phyloP scores from a whole-genome alignment of 2,113 vertebrate genomes.

The Jacana jacana region DNA sequence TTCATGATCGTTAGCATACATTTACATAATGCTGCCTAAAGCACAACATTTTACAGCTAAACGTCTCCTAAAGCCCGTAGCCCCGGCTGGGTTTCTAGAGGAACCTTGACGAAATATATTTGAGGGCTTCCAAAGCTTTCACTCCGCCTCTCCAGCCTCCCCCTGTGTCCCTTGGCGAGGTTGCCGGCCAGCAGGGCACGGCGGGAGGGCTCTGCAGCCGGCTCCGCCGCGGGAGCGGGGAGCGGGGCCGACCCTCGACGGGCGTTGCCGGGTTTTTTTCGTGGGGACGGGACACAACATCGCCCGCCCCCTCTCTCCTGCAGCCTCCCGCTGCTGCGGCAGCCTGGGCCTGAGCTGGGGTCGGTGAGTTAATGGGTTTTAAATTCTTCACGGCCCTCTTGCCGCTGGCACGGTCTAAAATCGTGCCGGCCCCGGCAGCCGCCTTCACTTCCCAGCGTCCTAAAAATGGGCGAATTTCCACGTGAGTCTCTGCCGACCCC shows the following conservation, averaged over 20 bases:
- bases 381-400: neutral
- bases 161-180: neutral
- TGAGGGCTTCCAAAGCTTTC: neutral
- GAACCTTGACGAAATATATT: neutral
- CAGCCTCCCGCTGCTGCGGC: neutral
- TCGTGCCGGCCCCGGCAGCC: neutral
- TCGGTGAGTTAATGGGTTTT: neutral
- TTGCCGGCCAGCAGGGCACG: neutral
- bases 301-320: neutral
- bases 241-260: neutral
- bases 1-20: slow-evolving; percentile 57
- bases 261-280: neutral
- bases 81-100: neutral
- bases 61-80: neutral
- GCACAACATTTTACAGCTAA: neutral
- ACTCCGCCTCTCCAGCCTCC: neutral
- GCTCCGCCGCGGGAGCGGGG: neutral
- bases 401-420: slow-evolving; percentile 5
- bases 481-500: slow-evolving; percentile 8
- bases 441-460: neutral
- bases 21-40: slow-evolving; percentile 52
- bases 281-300: neutral
- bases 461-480: slow-evolving; percentile 60
- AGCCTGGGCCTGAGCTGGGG: neutral
- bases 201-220: neutral